phyloP scores from a whole-genome alignment of 1,140 invertebrate species.

The Aradophagus sp. region DNA sequence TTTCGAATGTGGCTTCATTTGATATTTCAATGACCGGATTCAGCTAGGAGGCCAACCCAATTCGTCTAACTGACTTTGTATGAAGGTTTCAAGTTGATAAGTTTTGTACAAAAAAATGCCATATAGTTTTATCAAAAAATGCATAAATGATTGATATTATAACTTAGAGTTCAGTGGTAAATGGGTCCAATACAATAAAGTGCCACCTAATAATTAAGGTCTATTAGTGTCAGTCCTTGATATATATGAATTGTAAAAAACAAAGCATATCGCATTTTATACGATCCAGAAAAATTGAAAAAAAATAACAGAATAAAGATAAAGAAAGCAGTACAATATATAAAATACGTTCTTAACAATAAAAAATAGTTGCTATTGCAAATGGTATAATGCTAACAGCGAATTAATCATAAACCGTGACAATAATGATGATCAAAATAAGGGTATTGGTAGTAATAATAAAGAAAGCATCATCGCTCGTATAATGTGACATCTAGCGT shows the following conservation, averaged over 20 bases:
- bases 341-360: slow-evolving; percentile 47
- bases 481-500: slow-evolving; percentile 57
- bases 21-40: no score
- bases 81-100: no score
- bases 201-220: no score
- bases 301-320: slow-evolving; percentile 2
- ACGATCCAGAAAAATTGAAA: slow-evolving; percentile 23
- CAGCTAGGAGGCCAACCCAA: no score
- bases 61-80: no score
- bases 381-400: slow-evolving; percentile 44
- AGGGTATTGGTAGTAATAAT: slow-evolving; percentile 34
- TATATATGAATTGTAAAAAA: slow-evolving; percentile 17
- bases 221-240: no score
- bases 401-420: slow-evolving; percentile 45
- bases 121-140: no score
- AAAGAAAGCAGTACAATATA: slow-evolving; percentile 46
- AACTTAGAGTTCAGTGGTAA: no score
- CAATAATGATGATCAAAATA: slow-evolving; percentile 25
- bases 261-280: slow-evolving; percentile 47
- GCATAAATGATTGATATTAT: no score
- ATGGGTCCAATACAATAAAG: no score
- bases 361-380: slow-evolving; percentile 44
- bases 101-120: no score
- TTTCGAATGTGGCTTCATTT: no score
- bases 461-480: slow-evolving; percentile 50